Conservation (phyloP, 2,113 vertebrate genomes). For the Agapornis roseicollis region DNA sequence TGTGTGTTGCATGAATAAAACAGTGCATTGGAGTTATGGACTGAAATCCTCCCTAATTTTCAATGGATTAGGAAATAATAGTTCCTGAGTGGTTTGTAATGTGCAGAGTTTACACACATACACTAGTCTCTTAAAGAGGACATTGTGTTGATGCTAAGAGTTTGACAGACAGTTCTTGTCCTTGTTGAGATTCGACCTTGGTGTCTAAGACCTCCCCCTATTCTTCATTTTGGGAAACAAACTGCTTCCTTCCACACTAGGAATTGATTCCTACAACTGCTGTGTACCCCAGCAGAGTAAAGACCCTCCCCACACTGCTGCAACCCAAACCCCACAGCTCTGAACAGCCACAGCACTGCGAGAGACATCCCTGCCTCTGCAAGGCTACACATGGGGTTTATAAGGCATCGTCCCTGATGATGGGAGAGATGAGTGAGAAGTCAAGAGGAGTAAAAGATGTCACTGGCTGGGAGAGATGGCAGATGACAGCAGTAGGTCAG, state of each 20-base stretch:
- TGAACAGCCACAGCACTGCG: not conserved
- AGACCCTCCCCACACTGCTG: not conserved
- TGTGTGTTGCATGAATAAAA: not conserved
- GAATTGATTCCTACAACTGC: not conserved
- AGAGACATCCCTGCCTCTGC: not conserved
- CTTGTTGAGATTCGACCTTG: not conserved
- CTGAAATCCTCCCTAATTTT: not conserved
- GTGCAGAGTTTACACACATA: not conserved
- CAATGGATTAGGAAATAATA: not conserved
- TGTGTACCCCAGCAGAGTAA: not conserved
- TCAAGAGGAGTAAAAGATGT: not conserved
- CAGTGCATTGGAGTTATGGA: not conserved
- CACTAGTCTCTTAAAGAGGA: not conserved
- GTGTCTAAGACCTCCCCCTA: not conserved
- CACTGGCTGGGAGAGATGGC: rapidly evolving
- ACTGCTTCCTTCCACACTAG: not conserved
- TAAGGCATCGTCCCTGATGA: not conserved
- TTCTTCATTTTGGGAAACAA: not conserved
- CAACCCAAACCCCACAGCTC: rapidly evolving
- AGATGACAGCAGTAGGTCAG: not conserved
- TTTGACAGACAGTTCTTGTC: not conserved
- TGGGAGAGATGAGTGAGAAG: not conserved
- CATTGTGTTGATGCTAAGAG: not conserved
- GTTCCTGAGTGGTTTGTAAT: not conserved
- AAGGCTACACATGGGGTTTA: rapidly evolving